These are phyloP conservation scores for Philopotamus ludificatus DNA, from an alignment of 1,140 invertebrate genomes.

Conservation along the genomic window DNA sequence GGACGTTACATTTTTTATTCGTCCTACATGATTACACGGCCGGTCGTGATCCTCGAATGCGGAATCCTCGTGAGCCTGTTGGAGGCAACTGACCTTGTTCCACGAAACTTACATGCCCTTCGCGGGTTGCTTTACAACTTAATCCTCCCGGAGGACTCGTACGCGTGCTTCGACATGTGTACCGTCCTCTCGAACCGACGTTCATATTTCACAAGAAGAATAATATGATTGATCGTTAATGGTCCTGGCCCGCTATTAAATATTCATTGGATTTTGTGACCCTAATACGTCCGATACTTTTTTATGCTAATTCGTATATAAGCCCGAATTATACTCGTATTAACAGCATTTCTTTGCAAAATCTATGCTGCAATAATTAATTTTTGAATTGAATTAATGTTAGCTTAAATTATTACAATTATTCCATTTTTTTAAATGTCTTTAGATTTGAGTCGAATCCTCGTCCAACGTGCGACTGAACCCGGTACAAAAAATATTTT, in stretches of 20 bases:
- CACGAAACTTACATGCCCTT: constrained; percentile 29
- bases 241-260: neutral
- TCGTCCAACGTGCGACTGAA: neutral
- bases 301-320: too few relatives aligned
- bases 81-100: constrained; percentile 19
- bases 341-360: too few relatives aligned
- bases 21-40: constrained; percentile 2
- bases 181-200: neutral
- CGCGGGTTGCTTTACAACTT: constrained; percentile 29
- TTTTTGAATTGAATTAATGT: too few relatives aligned
- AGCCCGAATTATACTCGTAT: too few relatives aligned
- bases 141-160: constrained; percentile 16
- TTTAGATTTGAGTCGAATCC: too few relatives aligned
- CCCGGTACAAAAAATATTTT: neutral
- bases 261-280: too few relatives aligned
- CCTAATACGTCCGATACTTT: too few relatives aligned
- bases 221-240: neutral
- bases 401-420: too few relatives aligned
- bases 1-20: neutral
- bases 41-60: constrained; percentile 19
- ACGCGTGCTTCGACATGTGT: neutral
- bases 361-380: too few relatives aligned
- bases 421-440: too few relatives aligned
- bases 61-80: constrained; percentile 12
- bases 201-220: neutral